Base-by-base conservation (phyloP, 2,888 invertebrate genomes). In the Dryobotodes eremita region DNA sequence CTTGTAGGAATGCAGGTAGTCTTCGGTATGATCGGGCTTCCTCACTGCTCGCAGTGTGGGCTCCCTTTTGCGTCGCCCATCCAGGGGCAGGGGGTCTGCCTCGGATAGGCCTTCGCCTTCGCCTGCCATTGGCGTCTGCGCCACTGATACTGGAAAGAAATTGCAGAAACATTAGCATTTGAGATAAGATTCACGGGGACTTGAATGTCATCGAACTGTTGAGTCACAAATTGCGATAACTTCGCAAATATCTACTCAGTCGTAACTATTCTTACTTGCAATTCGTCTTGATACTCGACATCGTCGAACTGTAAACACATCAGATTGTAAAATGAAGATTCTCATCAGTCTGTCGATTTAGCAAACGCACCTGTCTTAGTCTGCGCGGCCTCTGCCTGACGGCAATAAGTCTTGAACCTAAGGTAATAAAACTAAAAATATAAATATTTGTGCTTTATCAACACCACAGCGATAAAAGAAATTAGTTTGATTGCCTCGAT, bases 1-100 rank as follows among this genome's bases (percentile, higher is more conserved):
- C 96, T 99, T 99, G 96, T 99, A 99, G 2, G 97, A 97, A 89
- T 97, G 97, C 69, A 97, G 96, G 89, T 94, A 97, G 91, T 95
- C 97, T 80, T 97, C 97, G 69, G 95, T 95, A 86, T 94, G 94
- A 1, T 96, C 97, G 0, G 96, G 95, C 42, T 97, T 97, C 75
- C 97, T 91, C 8, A 96, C 92, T 13, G 94, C 88, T 2, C 97
- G 92, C 2, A 96, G 90, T 3, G 94, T 94, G 0, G 92, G 90
- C 57, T 96, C 94, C 10, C 94, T 90, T 86, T 94, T 93, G 73
- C 93, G 92, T 0, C 94, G 89, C 2, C 90, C 93, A 83, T 95
- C 95, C 36, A 93, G 88, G 0, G 93, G 93, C 70, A 93, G 82
- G 0, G 93, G 92, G 85, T 92, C 94, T 3, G 81, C 75, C 0